A percentile compares a stretch with the other conserved stretches of the same genome.
Conservation (phyloP, 1,140 invertebrate species). For the Drosophila hydei region DNA sequence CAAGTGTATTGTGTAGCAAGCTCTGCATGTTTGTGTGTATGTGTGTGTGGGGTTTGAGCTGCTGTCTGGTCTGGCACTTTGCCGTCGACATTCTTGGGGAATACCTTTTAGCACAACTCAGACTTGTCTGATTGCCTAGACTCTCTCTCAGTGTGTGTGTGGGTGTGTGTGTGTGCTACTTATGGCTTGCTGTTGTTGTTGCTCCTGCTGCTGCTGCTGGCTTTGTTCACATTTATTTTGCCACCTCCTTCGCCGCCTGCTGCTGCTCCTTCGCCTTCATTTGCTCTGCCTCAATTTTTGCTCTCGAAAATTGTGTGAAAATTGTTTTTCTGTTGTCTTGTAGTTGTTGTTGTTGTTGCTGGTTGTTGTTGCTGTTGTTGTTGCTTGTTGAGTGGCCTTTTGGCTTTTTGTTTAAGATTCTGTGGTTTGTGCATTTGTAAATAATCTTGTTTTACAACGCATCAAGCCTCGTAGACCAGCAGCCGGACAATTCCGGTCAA, state of each 20-base stretch:
- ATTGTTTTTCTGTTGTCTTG: conserved; percentile 67
- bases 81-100: conserved; percentile 74
- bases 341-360: conserved; percentile 7
- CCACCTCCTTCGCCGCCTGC: neutral
- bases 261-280: neutral
- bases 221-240: conserved; percentile 55
- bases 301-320: conserved; percentile 73
- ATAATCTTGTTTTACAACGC: conserved; percentile 75
- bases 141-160: conserved; percentile 26
- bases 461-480: conserved; percentile 13
- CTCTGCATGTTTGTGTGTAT: conserved; percentile 30
- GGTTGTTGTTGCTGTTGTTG: conserved; percentile 9
- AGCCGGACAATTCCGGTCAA: conserved; percentile 37
- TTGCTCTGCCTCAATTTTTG: conserved; percentile 5
- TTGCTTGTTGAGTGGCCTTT: neutral
- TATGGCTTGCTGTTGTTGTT: conserved; percentile 9
- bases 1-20: conserved; percentile 62
- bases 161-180: conserved; percentile 37
- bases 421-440: conserved; percentile 78
- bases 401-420: conserved; percentile 67
- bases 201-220: conserved; percentile 27
- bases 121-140: conserved; percentile 64
- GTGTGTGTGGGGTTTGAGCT: conserved; percentile 7
- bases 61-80: conserved; percentile 26
- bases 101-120: conserved; percentile 77